These are phyloP conservation scores for Montipora foliosa DNA, from an alignment of 64 coral and sea anemone species.

Conservation along the genomic window DNA sequence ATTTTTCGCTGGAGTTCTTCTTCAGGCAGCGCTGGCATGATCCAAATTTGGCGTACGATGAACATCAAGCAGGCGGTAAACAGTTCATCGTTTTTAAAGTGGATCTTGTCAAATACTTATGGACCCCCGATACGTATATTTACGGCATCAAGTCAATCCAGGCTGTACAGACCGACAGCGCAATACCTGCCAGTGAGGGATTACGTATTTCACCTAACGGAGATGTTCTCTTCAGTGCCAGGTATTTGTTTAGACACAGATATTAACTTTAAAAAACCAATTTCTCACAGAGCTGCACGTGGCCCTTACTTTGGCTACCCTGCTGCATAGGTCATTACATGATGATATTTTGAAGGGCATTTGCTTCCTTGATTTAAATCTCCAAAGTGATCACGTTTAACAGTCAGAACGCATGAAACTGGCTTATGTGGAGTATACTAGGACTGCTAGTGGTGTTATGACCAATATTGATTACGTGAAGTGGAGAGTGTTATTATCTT, in stretches of 20 bases:
- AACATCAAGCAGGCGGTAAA: slow-evolving; percentile 23
- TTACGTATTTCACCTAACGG: slow-evolving; percentile 81
- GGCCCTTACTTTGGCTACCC: too few relatives aligned
- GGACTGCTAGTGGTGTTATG: too few relatives aligned
- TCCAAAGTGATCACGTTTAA: too few relatives aligned
- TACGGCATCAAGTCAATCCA: slow-evolving; percentile 73
- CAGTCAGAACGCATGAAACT: too few relatives aligned
- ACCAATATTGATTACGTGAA: too few relatives aligned
- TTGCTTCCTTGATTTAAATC: too few relatives aligned
- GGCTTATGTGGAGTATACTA: too few relatives aligned
- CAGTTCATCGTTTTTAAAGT: slow-evolving; percentile 73
- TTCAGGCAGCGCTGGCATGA: slow-evolving; percentile 84
- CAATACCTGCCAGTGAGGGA: slow-evolving; percentile 74
- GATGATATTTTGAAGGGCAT: too few relatives aligned
- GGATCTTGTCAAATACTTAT: slow-evolving; percentile 59
- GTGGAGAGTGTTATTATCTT: neutral
- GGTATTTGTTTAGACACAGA: slow-evolving; percentile 5
- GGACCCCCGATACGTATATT: slow-evolving; percentile 85
- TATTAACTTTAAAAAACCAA: too few relatives aligned
- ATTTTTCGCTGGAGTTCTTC: slow-evolving; percentile 85
- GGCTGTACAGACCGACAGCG: slow-evolving; percentile 40
- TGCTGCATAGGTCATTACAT: too few relatives aligned
- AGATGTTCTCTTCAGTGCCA: slow-evolving; percentile 62
- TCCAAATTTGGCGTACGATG: slow-evolving; percentile 47
- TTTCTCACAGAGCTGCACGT: too few relatives aligned